A percentile compares a stretch with the other conserved stretches of the same genome.
phyloP scores from a whole-genome alignment of 2,888 invertebrate genomes.

The Trachelus tabidus region DNA sequence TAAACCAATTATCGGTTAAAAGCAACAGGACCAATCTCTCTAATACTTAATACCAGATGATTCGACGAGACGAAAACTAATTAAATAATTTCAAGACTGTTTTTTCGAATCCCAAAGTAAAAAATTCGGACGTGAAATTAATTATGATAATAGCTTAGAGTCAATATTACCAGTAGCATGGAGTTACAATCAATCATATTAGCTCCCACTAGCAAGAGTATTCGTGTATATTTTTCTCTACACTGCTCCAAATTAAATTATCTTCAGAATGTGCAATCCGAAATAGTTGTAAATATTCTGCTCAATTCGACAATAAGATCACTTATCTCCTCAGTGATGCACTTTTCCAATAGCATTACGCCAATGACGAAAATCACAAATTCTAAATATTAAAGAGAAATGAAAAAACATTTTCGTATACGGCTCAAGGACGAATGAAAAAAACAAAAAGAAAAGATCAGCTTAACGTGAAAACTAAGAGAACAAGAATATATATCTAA shows the following conservation, averaged over 20 bases:
- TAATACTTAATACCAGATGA: not conserved
- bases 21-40: not conserved
- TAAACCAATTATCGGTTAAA: not conserved
- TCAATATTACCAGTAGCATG: not conserved
- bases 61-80: not conserved
- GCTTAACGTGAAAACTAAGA: not conserved
- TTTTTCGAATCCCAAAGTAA: not conserved
- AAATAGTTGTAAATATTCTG: conserved; percentile 14
- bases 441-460: not conserved
- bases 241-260: not conserved
- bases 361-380: not conserved
- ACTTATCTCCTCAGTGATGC: not conserved
- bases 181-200: not conserved
- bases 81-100: not conserved
- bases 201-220: not conserved
- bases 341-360: not conserved
- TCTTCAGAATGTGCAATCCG: conserved; percentile 4
- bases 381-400: not conserved
- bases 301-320: conserved; percentile 25
- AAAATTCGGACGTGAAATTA: not conserved
- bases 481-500: not conserved
- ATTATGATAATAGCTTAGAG: not conserved
- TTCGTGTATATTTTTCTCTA: not conserved
- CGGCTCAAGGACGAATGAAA: not conserved
- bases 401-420: not conserved